Evolutionary conservation across 2,113 vertebrate species (phyloP).

Genomic region (Stigmatopora argus): DNA sequence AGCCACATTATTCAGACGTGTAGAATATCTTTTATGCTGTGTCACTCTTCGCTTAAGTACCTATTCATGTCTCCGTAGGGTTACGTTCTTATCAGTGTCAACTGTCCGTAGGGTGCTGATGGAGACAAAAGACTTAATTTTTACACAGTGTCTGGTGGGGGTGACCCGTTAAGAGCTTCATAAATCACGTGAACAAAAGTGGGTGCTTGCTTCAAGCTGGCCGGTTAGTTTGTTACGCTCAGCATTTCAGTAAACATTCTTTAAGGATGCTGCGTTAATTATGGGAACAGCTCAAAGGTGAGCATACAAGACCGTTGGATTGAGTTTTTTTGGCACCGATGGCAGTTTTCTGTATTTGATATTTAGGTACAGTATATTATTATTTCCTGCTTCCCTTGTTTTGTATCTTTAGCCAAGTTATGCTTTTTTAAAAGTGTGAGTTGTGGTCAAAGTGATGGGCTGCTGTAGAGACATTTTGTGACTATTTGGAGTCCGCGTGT

Average conservation of each 20-base stretch:
- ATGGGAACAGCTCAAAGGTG: constrained; percentile 75
- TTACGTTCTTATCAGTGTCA: constrained; percentile 34
- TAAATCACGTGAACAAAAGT: constrained; percentile 9
- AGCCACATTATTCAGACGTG: constrained; percentile 65
- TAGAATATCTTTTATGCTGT: constrained; percentile 55
- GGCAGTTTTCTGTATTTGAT: not conserved
- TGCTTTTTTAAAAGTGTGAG: not conserved
- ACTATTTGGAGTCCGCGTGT: constrained; percentile 30
- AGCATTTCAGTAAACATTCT: constrained; percentile 14
- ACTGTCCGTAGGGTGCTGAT: constrained; percentile 8
- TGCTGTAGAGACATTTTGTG: constrained; percentile 28
- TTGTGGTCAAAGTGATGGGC: constrained; percentile 1
- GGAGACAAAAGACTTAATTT: constrained; percentile 35
- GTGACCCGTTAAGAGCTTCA: constrained; percentile 29
- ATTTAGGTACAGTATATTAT: constrained; percentile 3
- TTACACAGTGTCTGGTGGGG: constrained; percentile 8
- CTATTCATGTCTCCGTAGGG: constrained; percentile 41
- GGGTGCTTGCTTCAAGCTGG: constrained; percentile 25
- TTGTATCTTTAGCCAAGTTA: not conserved
- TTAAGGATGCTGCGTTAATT: constrained; percentile 53
- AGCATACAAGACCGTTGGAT: constrained; percentile 37
- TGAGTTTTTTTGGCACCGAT: not conserved
- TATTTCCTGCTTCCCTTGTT: constrained; percentile 1
- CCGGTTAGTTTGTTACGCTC: not conserved
- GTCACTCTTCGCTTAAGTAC: constrained; percentile 48